These are phyloP conservation scores for Crotalus helleri DNA, from an alignment of 2,113 vertebrate genomes.

Conservation along the genomic window DNA sequence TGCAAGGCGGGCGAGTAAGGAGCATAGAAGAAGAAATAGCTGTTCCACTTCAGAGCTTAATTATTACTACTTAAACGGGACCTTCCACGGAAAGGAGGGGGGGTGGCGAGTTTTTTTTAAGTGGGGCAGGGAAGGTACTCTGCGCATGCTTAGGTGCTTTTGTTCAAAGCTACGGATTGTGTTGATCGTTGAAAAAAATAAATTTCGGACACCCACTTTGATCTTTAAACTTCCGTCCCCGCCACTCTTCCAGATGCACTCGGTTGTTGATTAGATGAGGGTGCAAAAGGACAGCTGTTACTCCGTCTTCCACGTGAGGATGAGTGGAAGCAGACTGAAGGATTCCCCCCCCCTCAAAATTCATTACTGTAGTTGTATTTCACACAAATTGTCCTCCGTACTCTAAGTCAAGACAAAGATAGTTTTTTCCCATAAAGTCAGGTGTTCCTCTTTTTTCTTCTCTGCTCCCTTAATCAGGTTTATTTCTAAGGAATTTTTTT, in stretches of 20 bases:
- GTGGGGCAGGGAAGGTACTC: background rate
- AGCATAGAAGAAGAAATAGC: background rate
- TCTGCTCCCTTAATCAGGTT: background rate
- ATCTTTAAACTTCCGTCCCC: background rate
- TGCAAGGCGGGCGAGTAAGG: background rate
- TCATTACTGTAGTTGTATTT: background rate
- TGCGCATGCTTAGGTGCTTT: background rate
- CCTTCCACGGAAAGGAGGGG: background rate
- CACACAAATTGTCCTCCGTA: background rate
- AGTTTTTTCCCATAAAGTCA: background rate
- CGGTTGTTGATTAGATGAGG: background rate
- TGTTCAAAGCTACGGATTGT: background rate
- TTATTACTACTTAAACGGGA: background rate
- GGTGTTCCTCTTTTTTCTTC: background rate
- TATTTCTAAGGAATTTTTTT: background rate
- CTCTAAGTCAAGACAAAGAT: background rate
- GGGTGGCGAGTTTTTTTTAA: background rate
- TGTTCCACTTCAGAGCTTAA: background rate
- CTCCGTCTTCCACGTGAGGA: background rate
- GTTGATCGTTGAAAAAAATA: background rate
- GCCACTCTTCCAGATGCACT: background rate
- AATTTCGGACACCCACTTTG: background rate
- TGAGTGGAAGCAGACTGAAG: background rate
- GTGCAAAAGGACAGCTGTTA: background rate
- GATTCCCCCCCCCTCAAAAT: accelerated